phyloP scores from a whole-genome alignment of 2,113 vertebrate genomes.

The Todiramphus chloris region DNA sequence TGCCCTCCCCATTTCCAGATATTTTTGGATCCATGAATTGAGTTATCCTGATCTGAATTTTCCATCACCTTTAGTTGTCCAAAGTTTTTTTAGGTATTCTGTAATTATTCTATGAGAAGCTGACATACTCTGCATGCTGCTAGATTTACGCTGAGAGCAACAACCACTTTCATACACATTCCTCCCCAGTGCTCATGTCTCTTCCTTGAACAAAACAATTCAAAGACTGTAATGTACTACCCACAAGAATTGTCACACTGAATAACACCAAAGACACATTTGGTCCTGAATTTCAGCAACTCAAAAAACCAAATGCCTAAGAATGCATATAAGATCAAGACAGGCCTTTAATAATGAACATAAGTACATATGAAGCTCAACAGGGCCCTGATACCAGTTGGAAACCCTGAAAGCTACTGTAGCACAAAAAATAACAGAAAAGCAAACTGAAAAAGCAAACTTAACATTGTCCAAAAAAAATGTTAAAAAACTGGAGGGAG shows the following conservation, averaged over 20 bases:
- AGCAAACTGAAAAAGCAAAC: neutral
- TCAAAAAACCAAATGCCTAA: neutral
- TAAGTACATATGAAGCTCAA: neutral
- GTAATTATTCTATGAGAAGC: neutral
- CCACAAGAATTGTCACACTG: neutral
- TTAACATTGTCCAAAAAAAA: neutral
- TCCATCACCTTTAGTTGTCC: neutral
- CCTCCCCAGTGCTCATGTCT: neutral
- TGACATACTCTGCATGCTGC: neutral
- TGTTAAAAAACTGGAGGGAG: neutral
- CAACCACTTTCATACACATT: neutral
- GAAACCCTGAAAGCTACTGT: neutral
- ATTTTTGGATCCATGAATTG: neutral
- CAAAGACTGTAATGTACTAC: neutral
- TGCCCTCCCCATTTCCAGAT: neutral
- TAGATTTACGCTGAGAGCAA: accelerated
- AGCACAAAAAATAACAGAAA: neutral
- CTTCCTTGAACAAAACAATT: neutral
- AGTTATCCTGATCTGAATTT: neutral
- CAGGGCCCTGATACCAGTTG: neutral
- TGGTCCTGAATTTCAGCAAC: neutral
- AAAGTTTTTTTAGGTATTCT: neutral
- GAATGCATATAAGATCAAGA: neutral
- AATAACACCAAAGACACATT: neutral
- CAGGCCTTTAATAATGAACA: neutral